Evolutionary conservation across 2,888 invertebrate species (phyloP), one percentile per base, ranked within the genome.

Genomic region (Sinhomidia bicolor): DNA sequence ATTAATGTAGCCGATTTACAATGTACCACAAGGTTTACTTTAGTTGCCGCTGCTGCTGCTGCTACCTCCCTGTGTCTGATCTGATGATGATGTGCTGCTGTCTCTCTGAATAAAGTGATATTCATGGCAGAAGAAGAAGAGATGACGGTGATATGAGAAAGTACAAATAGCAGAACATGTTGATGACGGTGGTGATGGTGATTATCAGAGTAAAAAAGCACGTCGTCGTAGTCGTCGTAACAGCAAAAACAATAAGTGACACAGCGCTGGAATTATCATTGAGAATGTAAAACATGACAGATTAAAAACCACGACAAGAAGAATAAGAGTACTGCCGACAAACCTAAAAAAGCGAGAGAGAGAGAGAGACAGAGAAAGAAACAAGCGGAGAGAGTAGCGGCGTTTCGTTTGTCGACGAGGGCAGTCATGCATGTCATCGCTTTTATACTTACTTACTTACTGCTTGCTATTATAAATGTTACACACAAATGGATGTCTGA

Each of bases 341-440:
- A 41, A 65, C 26, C 68, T n/a, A 29, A 20, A 36, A 7, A 51
- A 14, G n/a, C n/a, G n/a, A 51, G 47, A 78, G 82, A 82, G 36
- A 78, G 65, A 65, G 65, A 65, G 57, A 29, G 78, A n/a, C n/a
- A n/a, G n/a, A n/a, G n/a, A n/a, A n/a, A n/a, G n/a, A n/a, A n/a
- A n/a, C n/a, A n/a, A n/a, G n/a, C n/a, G n/a, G n/a, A n/a, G n/a
- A 60, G 23, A 62, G 81, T 65, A 60, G 80, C 47, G 86, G 86
- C 86, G 86, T 80, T 80, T 86, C 86, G 83, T 83, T 88, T 88
- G 88, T 84, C 47, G 60, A 62, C 47, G 60, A 62, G 78, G 84
- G 88, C 84, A 88, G 88, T 88, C 88, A 88, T 88, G 88, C 88
- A 88, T 88, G 65, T 80, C 78, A 83, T 88, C 74, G 85, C 85